Evolutionary conservation across 2,888 invertebrate genomes (phyloP), one percentile per base, ranked within the genome.

Genomic region (Leptothorax acervorum): DNA sequence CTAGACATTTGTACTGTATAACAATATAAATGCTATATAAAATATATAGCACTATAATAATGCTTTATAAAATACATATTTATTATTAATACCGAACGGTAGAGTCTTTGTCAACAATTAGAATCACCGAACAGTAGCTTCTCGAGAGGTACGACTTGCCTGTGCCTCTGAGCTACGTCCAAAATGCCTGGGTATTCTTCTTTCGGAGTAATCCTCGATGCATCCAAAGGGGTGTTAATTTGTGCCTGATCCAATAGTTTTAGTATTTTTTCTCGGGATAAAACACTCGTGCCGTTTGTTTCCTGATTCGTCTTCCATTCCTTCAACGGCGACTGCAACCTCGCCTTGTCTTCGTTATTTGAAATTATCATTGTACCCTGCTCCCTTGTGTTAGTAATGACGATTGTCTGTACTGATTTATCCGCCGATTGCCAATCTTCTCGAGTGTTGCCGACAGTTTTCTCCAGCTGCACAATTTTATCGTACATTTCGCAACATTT

Each of bases 101-200:
- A 65, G 45, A 75, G 12, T 62, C 12, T 88, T 81, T 83, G 93
- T 94, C 92, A 94, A 87, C 85, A 87, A 57, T 51, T 90, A 74
- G 93, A 90, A 84, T 94, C 94, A 60, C 94, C 94, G 84, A 95
- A 94, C 85, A 94, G 91, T 87, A 94, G 90, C 85, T 91, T 93
- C 90, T 94, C 94, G 79, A 94, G 92, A 82, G 92, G 92, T 82
- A 92, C 90, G 70, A 94, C 94, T 93, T 94, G 94, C 93, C 94
- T 94, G 87, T 92, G 92, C 87, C 91, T 89, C 83, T 90, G 92
- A 84, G 91, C 28, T 71, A 88, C 83, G 45, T 92, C 92, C 86
- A 89, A 86, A 63, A 87, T 75, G 39, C 63, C n/a, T 60, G 81
- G 66, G 76, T 68, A 82, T 48, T 86, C 82, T 35, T 73, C 31